Percentiles rank a stretch among this genome's conserved stretches.
Evolutionary conservation across 2,797 vertebrate genomes (phyloP).

Genomic region (Discoglossus pictus): DNA sequence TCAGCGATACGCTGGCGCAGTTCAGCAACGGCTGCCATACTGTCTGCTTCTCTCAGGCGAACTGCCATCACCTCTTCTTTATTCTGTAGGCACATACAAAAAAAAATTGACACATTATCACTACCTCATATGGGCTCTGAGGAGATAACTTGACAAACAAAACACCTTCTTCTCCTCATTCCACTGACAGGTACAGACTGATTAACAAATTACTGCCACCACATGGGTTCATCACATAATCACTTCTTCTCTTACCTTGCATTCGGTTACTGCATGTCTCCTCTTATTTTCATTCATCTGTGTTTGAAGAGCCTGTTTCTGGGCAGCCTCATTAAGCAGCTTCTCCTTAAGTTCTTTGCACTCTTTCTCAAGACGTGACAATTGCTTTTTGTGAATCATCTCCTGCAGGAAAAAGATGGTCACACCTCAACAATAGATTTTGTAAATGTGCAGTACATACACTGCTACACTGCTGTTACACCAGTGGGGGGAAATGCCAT

Average conservation of each 20-base stretch:
- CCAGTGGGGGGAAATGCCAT: not conserved
- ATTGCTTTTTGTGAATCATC: slow-evolving; percentile 85
- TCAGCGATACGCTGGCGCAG: slow-evolving; percentile 89
- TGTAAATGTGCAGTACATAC: too few species aligned
- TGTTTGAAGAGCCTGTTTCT: slow-evolving; percentile 88
- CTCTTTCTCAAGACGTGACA: slow-evolving; percentile 84
- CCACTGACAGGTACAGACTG: too few species aligned
- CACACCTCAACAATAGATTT: not conserved
- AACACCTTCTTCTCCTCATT: too few species aligned
- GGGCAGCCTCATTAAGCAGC: slow-evolving; percentile 80
- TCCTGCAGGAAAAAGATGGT: slow-evolving; percentile 69
- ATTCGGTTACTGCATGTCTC: slow-evolving; percentile 87
- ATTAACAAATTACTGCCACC: too few species aligned
- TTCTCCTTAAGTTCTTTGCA: slow-evolving; percentile 84
- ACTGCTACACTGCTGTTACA: too few species aligned
- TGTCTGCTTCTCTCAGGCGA: slow-evolving; percentile 90
- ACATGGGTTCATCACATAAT: too few species aligned
- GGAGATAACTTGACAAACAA: not conserved
- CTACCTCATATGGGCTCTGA: not conserved
- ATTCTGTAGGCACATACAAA: slow-evolving; percentile 69
- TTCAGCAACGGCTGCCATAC: slow-evolving; percentile 90
- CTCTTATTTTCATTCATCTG: slow-evolving; percentile 91
- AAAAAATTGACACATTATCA: accelerated
- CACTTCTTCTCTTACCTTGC: slow-evolving; percentile 76
- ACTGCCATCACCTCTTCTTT: slow-evolving; percentile 96